Evolutionary conservation across 2,113 vertebrate species (phyloP).

Genomic region (Stomatorhinus ivindoensis): DNA sequence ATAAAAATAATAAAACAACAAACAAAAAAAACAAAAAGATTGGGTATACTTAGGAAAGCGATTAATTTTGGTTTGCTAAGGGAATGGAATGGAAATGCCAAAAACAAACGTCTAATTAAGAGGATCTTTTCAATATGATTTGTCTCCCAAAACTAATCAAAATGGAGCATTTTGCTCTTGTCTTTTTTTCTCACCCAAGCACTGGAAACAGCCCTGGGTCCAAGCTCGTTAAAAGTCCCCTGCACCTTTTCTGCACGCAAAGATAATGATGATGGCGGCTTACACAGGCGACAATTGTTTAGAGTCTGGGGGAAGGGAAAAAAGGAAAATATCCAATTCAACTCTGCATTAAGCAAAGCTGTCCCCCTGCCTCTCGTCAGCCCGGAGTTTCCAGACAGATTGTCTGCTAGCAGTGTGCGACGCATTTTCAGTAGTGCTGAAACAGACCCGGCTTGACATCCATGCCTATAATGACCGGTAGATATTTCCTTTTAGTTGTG

Average conservation of each 20-base stretch:
- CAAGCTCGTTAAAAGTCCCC: not conserved
- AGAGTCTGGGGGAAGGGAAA: not conserved
- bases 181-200: not conserved
- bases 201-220: not conserved
- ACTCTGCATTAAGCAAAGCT: not conserved
- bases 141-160: not conserved
- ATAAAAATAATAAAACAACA: not conserved
- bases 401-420: not conserved
- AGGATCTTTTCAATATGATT: not conserved
- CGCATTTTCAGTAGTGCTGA: not conserved
- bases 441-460: not conserved
- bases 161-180: not conserved
- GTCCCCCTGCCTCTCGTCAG: not conserved
- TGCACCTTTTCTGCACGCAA: not conserved
- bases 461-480: not conserved
- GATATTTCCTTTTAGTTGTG: not conserved
- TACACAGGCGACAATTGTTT: not conserved
- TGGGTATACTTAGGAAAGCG: not conserved
- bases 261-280: not conserved
- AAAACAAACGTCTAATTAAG: constrained; percentile 6
- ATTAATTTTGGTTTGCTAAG: constrained; percentile 3
- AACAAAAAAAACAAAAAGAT: not conserved
- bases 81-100: constrained; percentile 5
- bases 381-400: not conserved
- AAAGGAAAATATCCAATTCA: not conserved